Evolutionary conservation across 2,888 invertebrate genomes (phyloP), one percentile per base, ranked within the genome.

Genomic region (Gibbula magus): DNA sequence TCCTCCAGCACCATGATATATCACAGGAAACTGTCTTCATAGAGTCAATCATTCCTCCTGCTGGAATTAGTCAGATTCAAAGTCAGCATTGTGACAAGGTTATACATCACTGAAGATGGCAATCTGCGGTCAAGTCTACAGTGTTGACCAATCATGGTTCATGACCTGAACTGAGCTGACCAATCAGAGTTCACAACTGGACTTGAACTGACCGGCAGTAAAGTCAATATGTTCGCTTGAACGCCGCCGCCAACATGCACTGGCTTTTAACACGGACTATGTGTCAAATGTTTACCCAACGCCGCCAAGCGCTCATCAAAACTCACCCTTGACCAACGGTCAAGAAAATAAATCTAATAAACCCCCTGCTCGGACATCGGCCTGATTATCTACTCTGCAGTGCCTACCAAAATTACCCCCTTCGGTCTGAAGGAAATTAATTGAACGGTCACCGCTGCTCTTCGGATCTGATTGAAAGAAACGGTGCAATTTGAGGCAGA

Each of bases 311-410:
- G 7, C 29, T 61, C 61, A 61, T 25, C 25, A 61, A 61, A 25
- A 61, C 25, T 61, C 29, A 61, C 61, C 29, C 29, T 61, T 29
- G 61, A 29, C 61, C 61, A 61, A 16, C 18, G 61, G 61, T 61
- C 61, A 61, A 61, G 29, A 61, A 61, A 61, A 61, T 61, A 61
- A 61, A 61, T 61, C 61, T 61, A 61, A 61, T 61, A 61, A 61
- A 61, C 61, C 29, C 29, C 61, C 29, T 18, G 61, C 61, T 29
- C 29, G 61, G 61, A 3, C 29, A 29, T 29, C 29, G 29, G 29
- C 25, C 61, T 61, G 61, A 61, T 61, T 61, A 61, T 61, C 61
- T 25, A 25, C 29, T 29, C 61, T 29, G 61, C 29, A 29, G 61
- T 18, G 29, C 29, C 29, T 1, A 29, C 29, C 61, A 61, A 61